Evolutionary conservation across 2,888 invertebrate species (phyloP), one percentile per base, ranked within the genome.

Genomic region (Stegana nigrithorax): DNA sequence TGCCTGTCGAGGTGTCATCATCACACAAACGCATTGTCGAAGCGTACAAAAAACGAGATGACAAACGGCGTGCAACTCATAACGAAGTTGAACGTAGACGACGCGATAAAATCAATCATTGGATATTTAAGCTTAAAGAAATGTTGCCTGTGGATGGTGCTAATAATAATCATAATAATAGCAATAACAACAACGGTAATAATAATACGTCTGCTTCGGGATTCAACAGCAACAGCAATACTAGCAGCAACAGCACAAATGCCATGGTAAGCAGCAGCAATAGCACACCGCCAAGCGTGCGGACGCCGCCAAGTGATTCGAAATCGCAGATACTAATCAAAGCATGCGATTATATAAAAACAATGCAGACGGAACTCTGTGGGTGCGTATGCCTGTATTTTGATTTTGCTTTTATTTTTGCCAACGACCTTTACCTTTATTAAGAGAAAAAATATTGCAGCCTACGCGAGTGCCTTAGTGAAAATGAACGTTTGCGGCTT

Each of bases 321-420:
- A 98, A 98, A 88, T 97, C 97, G 14, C 96, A 96, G 62, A 97
- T 97, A 74, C 86, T 98, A 73, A 94, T 96, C 5, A 97, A 96
- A 86, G 97, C 97, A 0, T 97, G 96, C 84, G 97, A 97, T 82
- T 94, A 97, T 84, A 97, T 98, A 68, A 89, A 90, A 62, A 95
- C 96, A 78, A 88, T 97, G 69, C 91, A 94, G 64, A 89, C 90
- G 51, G 91, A 91, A 68, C 92, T 95, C 83, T 90, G 91, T 74
- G 91, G 92, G 87, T 89, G 61, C 70, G 71, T 66, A 29, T 19
- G n/a, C n/a, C n/a, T 36, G 19, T 8, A 36, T 14, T 47, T n/a
- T 27, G 17, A 47, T 45, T 55, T n/a, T 56, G n/a, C 23, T 10
- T 62, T 5, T 21, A n/a, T n/a, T n/a, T n/a, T n/a, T n/a, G n/a